Conservation (phyloP, 1,140 invertebrate genomes). For the Eumaeus atala region DNA sequence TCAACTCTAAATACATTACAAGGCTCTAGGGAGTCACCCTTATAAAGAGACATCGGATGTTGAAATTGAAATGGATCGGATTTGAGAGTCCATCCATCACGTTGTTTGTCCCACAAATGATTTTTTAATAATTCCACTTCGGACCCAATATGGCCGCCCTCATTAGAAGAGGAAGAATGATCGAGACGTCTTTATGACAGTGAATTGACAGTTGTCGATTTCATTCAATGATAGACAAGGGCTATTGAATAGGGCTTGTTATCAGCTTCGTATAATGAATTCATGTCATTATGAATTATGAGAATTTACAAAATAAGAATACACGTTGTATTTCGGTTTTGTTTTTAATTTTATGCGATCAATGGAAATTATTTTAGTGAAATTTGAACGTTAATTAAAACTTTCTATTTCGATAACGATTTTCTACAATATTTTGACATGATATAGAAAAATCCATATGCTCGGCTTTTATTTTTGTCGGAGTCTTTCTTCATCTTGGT, state of each 20-base stretch:
- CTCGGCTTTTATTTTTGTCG: no score
- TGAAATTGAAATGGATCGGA: slow-evolving; percentile 71
- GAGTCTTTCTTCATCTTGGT: no score
- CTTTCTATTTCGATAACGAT: no score
- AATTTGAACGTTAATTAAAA: no score
- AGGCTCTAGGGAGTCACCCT: slow-evolving; percentile 59
- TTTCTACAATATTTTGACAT: no score
- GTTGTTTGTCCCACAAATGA: slow-evolving; percentile 55
- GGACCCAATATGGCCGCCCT: slow-evolving; percentile 45
- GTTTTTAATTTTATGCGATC: no score
- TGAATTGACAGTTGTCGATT: slow-evolving; percentile 52
- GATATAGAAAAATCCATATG: no score
- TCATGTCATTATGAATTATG: no score
- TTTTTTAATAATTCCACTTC: slow-evolving; percentile 70
- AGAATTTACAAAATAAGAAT: no score
- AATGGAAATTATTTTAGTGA: no score
- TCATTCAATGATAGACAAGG: slow-evolving; percentile 45
- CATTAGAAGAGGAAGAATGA: slow-evolving; percentile 59
- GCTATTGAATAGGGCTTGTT: slow-evolving; percentile 2
- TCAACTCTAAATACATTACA: slow-evolving; percentile 29
- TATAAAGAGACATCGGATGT: slow-evolving; percentile 48
- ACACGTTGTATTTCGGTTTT: no score
- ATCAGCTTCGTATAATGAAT: neutral
- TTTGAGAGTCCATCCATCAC: slow-evolving; percentile 68
- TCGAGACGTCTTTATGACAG: slow-evolving; percentile 61